A percentile compares a stretch with the other conserved stretches of the same genome.
phyloP scores from a whole-genome alignment of 1,140 invertebrate genomes.

The Akabosia matsudoensis region DNA sequence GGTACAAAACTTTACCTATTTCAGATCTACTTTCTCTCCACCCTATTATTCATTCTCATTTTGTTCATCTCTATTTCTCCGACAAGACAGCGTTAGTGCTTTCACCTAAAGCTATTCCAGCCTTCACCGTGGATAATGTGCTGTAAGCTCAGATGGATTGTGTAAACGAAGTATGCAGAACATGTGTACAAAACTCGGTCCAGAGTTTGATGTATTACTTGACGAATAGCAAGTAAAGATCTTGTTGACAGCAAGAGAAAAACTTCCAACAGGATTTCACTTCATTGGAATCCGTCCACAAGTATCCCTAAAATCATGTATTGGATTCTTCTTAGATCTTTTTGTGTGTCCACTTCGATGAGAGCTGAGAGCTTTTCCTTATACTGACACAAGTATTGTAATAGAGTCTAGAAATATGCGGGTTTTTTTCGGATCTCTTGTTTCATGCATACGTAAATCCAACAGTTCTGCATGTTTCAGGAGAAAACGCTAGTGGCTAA shows the following conservation, averaged over 20 bases:
- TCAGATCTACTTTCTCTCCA: neutral
- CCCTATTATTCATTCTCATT: conserved; percentile 8
- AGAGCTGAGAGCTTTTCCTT: neutral
- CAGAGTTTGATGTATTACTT: conserved; percentile 3
- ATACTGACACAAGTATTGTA: too few relatives aligned
- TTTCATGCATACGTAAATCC: neutral
- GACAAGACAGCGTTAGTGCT: neutral
- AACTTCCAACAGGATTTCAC: neutral
- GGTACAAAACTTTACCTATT: neutral
- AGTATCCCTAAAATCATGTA: neutral
- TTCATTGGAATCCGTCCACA: neutral
- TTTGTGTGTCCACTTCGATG: neutral
- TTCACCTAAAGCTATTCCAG: neutral
- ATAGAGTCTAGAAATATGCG: too few relatives aligned
- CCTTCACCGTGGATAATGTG: neutral
- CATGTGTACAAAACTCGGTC: neutral
- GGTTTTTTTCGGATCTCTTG: neutral
- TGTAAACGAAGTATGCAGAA: neutral
- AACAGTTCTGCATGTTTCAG: neutral
- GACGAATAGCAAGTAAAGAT: neutral
- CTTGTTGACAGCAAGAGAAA: neutral
- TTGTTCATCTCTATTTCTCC: neutral
- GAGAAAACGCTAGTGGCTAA: neutral
- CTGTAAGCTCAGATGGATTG: conserved; percentile 7
- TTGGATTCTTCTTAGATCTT: neutral